phyloP scores from a whole-genome alignment of 2,113 vertebrate genomes.

The Siphamia tubifer region DNA sequence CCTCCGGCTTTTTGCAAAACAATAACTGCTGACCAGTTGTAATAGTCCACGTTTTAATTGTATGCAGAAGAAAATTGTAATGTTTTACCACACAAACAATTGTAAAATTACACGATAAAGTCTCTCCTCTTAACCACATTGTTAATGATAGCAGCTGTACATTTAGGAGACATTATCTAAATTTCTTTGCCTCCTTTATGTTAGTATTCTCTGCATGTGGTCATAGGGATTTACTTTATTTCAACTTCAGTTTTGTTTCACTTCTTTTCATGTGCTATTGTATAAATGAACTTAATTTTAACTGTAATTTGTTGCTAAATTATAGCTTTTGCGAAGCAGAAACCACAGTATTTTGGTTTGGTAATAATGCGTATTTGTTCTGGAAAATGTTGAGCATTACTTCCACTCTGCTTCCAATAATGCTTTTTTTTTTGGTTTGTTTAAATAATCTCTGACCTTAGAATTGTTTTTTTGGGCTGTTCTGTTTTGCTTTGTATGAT shows the following conservation, averaged over 20 bases:
- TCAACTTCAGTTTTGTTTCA: background rate
- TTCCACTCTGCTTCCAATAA: background rate
- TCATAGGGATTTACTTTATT: background rate
- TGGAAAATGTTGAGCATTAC: background rate
- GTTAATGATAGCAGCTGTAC: conserved; percentile 15
- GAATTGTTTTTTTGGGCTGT: background rate
- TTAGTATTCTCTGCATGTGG: background rate
- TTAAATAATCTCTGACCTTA: background rate
- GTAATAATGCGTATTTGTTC: background rate
- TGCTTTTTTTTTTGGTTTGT: background rate
- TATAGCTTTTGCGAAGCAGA: background rate
- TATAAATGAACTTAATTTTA: background rate
- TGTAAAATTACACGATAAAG: conserved; percentile 8
- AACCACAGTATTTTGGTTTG: background rate
- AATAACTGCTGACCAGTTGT: background rate
- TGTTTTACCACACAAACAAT: background rate
- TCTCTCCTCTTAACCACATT: background rate
- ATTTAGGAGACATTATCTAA: conserved; percentile 7
- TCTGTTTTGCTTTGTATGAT: background rate
- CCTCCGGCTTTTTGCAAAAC: background rate
- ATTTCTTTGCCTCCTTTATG: background rate
- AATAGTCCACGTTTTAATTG: background rate
- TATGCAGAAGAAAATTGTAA: background rate
- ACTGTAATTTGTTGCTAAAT: background rate
- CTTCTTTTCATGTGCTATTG: background rate